Conservation (phyloP, 2,113 vertebrate species). For the Percina caprodes region DNA sequence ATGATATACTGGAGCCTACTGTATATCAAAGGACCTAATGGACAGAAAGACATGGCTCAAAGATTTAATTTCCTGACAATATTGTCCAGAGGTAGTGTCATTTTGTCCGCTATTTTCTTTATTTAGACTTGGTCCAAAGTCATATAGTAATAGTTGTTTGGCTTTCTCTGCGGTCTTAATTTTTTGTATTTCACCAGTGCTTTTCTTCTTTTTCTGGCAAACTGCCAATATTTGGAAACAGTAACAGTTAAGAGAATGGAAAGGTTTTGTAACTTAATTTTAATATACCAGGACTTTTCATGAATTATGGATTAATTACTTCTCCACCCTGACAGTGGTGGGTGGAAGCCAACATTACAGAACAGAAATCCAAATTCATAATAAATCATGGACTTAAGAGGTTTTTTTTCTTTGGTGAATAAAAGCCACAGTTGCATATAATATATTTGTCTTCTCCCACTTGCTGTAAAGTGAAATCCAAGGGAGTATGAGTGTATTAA, state of each 20-base stretch:
- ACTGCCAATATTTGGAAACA: not conserved
- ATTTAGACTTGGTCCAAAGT: too few relatives aligned
- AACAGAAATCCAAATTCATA: not conserved
- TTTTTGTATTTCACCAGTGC: not conserved
- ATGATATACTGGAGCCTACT: not conserved
- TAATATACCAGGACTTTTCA: slow-evolving; percentile 1
- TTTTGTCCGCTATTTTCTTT: too few relatives aligned
- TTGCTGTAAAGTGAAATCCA: not conserved
- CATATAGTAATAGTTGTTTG: too few relatives aligned
- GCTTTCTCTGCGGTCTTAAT: not conserved
- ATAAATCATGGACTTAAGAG: not conserved
- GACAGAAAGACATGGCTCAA: not conserved
- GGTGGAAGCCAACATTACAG: not conserved
- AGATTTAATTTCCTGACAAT: not conserved
- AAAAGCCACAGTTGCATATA: not conserved
- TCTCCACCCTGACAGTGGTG: not conserved
- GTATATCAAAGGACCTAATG: not conserved
- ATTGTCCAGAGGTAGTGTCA: slow-evolving; percentile 1
- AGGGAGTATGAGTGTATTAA: slow-evolving; percentile 1
- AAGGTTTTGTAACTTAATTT: slow-evolving; percentile 23
- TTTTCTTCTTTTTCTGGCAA: not conserved
- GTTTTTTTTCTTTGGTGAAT: not conserved
- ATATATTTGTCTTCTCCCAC: not conserved
- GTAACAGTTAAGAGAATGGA: not conserved
- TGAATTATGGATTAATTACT: slow-evolving; percentile 21